A percentile compares a stretch with the other conserved stretches of the same genome.
Conservation (phyloP, 2,888 invertebrate species). For the Hymenopus coronatus region DNA sequence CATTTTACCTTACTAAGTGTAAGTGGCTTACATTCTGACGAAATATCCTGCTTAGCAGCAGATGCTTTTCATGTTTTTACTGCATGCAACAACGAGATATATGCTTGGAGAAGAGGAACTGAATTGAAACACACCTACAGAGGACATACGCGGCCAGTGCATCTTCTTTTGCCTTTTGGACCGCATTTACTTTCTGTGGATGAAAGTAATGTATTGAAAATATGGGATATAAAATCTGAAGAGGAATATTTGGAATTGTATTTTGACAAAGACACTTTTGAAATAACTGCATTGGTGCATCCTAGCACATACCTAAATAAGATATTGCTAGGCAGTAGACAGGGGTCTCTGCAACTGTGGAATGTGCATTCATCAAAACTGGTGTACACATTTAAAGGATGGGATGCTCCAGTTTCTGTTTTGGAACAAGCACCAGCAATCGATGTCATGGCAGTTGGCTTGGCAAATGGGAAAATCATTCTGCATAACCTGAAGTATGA, state of each 20-base stretch:
- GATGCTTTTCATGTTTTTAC: constrained; percentile 78
- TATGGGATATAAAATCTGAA: constrained; percentile 82
- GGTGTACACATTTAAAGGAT: constrained; percentile 74
- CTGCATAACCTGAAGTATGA: constrained; percentile 87
- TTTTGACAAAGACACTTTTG: constrained; percentile 67
- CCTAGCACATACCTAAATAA: constrained; percentile 95
- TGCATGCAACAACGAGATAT: constrained; percentile 71
- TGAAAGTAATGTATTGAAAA: constrained; percentile 67
- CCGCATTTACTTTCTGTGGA: constrained; percentile 84
- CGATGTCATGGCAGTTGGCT: constrained; percentile 87
- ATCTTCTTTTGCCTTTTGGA: constrained; percentile 79
- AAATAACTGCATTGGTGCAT: constrained; percentile 80
- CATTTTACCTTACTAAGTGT: constrained; percentile 80
- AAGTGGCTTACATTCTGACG: constrained; percentile 74
- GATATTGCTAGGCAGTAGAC: constrained; percentile 72
- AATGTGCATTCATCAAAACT: constrained; percentile 77
- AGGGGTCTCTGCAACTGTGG: constrained; percentile 85
- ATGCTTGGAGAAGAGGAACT: constrained; percentile 84
- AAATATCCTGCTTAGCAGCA: constrained; percentile 74
- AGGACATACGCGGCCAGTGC: constrained; percentile 72
- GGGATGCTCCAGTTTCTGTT: constrained; percentile 67
- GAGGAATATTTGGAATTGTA: constrained; percentile 64
- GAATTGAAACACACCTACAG: constrained; percentile 77
- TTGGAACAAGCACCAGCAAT: constrained; percentile 87
- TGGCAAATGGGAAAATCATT: constrained; percentile 76